Evolutionary conservation across 2,888 invertebrate species (phyloP).

Genomic region (Calliphora vomitoria): DNA sequence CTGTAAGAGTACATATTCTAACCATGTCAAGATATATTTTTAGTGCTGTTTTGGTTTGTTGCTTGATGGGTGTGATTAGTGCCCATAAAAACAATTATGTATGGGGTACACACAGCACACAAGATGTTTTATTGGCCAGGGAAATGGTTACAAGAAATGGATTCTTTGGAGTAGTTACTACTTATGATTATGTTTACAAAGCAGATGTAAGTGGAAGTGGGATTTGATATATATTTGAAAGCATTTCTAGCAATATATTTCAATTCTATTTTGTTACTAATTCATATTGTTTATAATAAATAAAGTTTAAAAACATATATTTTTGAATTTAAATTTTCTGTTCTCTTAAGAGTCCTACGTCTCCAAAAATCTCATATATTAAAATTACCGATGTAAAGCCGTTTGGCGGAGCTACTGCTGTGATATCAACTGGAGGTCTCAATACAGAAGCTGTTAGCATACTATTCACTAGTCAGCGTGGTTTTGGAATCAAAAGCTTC

Average conservation of each 20-base stretch:
- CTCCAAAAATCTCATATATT: constrained; percentile 76
- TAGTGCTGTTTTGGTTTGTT: neutral
- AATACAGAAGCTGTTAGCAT: constrained; percentile 41
- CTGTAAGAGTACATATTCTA: neutral
- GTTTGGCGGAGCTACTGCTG: constrained; percentile 48
- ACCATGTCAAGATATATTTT: neutral
- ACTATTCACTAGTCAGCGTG: constrained; percentile 57
- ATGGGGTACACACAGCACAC: neutral
- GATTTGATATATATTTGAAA: no score
- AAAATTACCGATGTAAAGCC: constrained; percentile 76
- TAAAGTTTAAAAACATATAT: no score
- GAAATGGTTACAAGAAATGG: neutral
- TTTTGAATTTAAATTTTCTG: neutral
- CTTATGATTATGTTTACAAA: neutral
- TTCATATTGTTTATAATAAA: no score
- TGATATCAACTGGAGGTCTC: constrained; percentile 46
- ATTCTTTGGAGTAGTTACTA: neutral
- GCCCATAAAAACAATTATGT: neutral
- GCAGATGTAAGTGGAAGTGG: neutral
- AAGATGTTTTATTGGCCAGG: neutral
- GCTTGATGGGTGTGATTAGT: neutral
- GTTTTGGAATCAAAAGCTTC: constrained; percentile 53
- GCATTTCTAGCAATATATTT: no score
- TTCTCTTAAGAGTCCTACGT: constrained; percentile 55
- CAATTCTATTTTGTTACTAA: no score